Conservation (phyloP, 1,140 invertebrate species). For the Hylaeus anthracinus region DNA sequence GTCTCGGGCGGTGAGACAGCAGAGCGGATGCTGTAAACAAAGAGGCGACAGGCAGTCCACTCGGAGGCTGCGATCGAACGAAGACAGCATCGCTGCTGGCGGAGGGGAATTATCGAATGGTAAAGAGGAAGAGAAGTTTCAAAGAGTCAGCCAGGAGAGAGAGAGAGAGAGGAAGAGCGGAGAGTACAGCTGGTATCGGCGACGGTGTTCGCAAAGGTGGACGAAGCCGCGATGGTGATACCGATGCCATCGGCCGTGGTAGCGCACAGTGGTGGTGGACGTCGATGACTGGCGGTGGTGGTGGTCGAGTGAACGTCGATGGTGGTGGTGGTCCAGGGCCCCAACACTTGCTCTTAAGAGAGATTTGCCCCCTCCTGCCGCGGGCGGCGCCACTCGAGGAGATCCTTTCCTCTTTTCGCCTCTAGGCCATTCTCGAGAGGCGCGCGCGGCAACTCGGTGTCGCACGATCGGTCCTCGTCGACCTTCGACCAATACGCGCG, state of each 20-base stretch:
- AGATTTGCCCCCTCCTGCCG: slow-evolving; percentile 77
- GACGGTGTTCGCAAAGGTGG: slow-evolving; percentile 45
- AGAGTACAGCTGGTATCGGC: slow-evolving; percentile 50
- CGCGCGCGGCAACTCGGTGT: slow-evolving; percentile 79
- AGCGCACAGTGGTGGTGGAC: not conserved
- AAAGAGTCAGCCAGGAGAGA: not conserved
- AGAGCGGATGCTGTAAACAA: slow-evolving; percentile 8
- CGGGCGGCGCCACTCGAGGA: slow-evolving; percentile 78
- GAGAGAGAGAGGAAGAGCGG: slow-evolving; percentile 33
- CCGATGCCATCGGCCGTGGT: slow-evolving; percentile 43
- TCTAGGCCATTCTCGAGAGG: slow-evolving; percentile 81
- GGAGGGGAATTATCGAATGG: slow-evolving; percentile 34
- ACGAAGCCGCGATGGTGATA: slow-evolving; percentile 54
- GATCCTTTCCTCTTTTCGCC: slow-evolving; percentile 80
- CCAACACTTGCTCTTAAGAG: slow-evolving; percentile 72
- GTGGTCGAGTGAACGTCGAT: slow-evolving; percentile 47
- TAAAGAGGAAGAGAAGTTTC: not conserved
- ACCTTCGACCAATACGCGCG: slow-evolving; percentile 70
- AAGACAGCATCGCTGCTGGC: slow-evolving; percentile 34
- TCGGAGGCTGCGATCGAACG: slow-evolving; percentile 35
- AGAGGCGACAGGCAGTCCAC: slow-evolving; percentile 50
- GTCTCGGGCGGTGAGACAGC: not conserved
- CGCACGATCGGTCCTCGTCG: slow-evolving; percentile 64
- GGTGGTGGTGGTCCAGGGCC: slow-evolving; percentile 63
- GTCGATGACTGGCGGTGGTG: slow-evolving; percentile 46